These are phyloP conservation scores for Nebria brevicollis DNA, from an alignment of 2,888 invertebrate species.

Conservation along the genomic window DNA sequence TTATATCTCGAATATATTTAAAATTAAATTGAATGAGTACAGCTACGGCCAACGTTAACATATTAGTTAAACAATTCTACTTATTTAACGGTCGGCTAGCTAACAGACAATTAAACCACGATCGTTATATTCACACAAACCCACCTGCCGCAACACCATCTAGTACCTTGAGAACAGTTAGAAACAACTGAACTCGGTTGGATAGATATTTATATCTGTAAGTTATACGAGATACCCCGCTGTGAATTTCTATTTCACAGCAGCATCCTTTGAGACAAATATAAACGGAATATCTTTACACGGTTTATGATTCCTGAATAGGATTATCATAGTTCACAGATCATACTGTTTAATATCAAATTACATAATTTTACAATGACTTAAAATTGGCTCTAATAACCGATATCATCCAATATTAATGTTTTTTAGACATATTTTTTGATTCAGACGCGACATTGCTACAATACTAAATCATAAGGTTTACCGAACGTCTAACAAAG, in stretches of 20 bases:
- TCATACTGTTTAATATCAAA: no score
- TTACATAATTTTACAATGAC: no score
- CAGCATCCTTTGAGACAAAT: not conserved
- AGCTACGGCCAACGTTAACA: no score
- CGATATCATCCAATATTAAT: not conserved
- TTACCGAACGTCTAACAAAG: not conserved
- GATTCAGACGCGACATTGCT: not conserved
- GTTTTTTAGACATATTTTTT: not conserved
- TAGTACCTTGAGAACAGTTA: not conserved
- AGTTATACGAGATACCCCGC: not conserved
- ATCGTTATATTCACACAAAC: not conserved
- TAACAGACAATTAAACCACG: not conserved
- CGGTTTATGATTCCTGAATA: not conserved
- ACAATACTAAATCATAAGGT: not conserved
- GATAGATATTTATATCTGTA: slow-evolving; percentile 13
- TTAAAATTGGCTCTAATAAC: not conserved
- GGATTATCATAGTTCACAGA: not conserved
- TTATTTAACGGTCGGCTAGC: not conserved
- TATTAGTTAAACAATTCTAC: no score
- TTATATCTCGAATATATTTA: no score
- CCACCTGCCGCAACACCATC: not conserved
- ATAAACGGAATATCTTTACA: not conserved
- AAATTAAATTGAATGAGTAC: no score
- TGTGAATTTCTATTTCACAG: not conserved
- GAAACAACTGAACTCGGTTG: not conserved